Percentiles rank a stretch among this genome's conserved stretches.
phyloP scores from a whole-genome alignment of 2,888 invertebrate genomes.

The Ischnus inquisitorius region DNA sequence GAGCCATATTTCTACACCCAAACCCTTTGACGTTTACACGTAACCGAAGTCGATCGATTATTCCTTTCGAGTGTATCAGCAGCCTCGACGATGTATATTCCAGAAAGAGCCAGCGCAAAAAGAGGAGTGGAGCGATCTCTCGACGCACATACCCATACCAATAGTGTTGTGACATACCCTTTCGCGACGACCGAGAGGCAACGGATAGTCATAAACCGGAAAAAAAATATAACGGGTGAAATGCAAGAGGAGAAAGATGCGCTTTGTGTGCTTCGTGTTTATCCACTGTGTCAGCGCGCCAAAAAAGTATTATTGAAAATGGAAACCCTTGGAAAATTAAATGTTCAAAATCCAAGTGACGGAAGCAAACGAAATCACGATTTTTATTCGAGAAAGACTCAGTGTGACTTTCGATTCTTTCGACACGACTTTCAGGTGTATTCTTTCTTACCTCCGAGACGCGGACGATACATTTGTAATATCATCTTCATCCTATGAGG shows the following conservation, averaged over 20 bases:
- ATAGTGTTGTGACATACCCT: conserved; percentile 1
- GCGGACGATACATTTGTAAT: too few relatives aligned
- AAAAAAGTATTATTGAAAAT: too few relatives aligned
- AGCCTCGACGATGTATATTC: not conserved
- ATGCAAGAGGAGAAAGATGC: conserved; percentile 46
- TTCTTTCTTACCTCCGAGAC: too few relatives aligned
- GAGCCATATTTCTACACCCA: not conserved
- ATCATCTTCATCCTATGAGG: too few relatives aligned
- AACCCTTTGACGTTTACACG: not conserved
- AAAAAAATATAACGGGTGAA: conserved; percentile 1
- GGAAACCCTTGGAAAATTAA: too few relatives aligned
- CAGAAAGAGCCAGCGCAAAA: conserved; percentile 18
- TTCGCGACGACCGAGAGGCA: conserved; percentile 47
- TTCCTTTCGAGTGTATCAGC: conserved; percentile 21
- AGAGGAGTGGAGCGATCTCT: conserved; percentile 1
- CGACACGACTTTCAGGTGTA: too few relatives aligned
- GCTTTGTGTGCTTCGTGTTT: conserved; percentile 41
- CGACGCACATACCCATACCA: conserved; percentile 21
- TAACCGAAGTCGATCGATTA: conserved; percentile 15
- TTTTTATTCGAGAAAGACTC: too few relatives aligned
- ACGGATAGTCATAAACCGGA: conserved; percentile 4
- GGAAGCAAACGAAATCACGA: too few relatives aligned
- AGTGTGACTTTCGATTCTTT: too few relatives aligned
- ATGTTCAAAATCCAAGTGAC: too few relatives aligned
- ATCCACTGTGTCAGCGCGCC: not conserved